These are phyloP conservation scores for Quadroppia sp. DNA, from an alignment of 2,888 invertebrate species.

Conservation along the genomic window DNA sequence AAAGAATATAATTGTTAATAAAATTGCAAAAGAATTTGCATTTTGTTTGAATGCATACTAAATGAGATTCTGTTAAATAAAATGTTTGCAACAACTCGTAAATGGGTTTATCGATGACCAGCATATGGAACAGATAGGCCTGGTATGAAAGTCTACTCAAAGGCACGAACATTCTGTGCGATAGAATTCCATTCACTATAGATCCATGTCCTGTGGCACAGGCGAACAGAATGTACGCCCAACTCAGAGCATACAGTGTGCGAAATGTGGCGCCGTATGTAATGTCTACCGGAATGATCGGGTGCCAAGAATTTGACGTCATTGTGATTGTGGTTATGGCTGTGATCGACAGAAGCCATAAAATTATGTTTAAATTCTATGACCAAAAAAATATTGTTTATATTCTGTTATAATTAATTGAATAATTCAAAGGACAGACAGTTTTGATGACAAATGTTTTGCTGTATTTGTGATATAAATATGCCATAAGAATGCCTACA, in stretches of 20 bases:
- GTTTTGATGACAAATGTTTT: slow-evolving; percentile 27
- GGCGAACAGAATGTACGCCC: slow-evolving; percentile 52
- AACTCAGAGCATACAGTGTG: slow-evolving; percentile 51
- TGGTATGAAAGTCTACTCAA: slow-evolving; percentile 51
- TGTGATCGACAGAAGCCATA: slow-evolving; percentile 6
- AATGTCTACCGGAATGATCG: slow-evolving; percentile 37
- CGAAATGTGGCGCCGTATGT: slow-evolving; percentile 51
- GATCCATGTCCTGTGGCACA: slow-evolving; percentile 52
- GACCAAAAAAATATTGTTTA: too few species aligned
- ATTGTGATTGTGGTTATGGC: slow-evolving; percentile 14
- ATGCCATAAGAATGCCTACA: slow-evolving; percentile 45
- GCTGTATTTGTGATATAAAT: slow-evolving; percentile 37
- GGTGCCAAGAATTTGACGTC: slow-evolving; percentile 34
- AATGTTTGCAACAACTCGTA: too few species aligned
- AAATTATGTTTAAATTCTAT: not conserved
- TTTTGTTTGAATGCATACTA: too few species aligned
- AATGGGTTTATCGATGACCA: too few species aligned
- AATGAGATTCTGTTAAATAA: too few species aligned
- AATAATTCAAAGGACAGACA: too few species aligned
- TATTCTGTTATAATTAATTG: too few species aligned
- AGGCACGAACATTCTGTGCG: slow-evolving; percentile 50
- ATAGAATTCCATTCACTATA: slow-evolving; percentile 50
- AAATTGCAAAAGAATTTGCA: too few species aligned
- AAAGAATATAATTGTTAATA: too few species aligned
- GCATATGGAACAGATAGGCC: slow-evolving; percentile 52